A percentile compares a stretch with the other conserved stretches of the same genome.
Evolutionary conservation across 2,888 invertebrate species (phyloP).

Genomic region (Agriopis aurantiaria): DNA sequence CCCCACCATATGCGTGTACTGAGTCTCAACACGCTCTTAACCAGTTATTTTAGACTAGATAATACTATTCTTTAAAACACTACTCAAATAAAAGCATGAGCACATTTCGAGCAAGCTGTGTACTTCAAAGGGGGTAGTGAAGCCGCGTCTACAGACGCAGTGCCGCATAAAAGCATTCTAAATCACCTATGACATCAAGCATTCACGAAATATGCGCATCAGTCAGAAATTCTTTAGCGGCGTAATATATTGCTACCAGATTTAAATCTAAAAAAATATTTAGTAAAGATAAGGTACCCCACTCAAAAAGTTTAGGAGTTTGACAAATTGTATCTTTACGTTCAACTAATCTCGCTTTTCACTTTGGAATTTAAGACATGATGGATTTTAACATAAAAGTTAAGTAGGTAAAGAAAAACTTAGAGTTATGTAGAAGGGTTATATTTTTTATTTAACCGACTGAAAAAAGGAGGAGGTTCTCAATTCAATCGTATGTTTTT

Average conservation of each 20-base stretch:
- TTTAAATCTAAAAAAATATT: slow-evolving; percentile 15
- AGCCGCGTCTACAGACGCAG: slow-evolving; percentile 51
- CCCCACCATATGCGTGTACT: no score
- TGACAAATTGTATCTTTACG: slow-evolving; percentile 22
- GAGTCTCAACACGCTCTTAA: no score
- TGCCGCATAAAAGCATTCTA: slow-evolving; percentile 47
- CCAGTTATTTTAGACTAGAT: no score
- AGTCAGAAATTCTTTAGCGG: slow-evolving; percentile 9
- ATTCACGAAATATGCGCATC: slow-evolving; percentile 8
- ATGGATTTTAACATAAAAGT: slow-evolving; percentile 18
- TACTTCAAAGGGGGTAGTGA: slow-evolving; percentile 44
- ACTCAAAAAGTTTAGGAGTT: slow-evolving; percentile 22
- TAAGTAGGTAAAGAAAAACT: slow-evolving; percentile 6
- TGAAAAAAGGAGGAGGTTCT: no score
- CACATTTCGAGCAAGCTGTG: slow-evolving; percentile 45
- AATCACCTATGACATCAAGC: slow-evolving; percentile 16
- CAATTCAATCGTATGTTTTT: no score
- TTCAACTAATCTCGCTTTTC: slow-evolving; percentile 17
- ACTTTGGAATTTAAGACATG: slow-evolving; percentile 15
- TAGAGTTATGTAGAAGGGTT: background rate
- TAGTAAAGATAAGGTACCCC: slow-evolving; percentile 9
- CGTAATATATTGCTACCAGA: slow-evolving; percentile 6
- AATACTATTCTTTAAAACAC: background rate
- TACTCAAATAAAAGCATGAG: slow-evolving; percentile 6
- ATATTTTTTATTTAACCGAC: background rate